Base-by-base conservation (phyloP, 2,797 vertebrate genomes). In the Ceryle rudis region DNA sequence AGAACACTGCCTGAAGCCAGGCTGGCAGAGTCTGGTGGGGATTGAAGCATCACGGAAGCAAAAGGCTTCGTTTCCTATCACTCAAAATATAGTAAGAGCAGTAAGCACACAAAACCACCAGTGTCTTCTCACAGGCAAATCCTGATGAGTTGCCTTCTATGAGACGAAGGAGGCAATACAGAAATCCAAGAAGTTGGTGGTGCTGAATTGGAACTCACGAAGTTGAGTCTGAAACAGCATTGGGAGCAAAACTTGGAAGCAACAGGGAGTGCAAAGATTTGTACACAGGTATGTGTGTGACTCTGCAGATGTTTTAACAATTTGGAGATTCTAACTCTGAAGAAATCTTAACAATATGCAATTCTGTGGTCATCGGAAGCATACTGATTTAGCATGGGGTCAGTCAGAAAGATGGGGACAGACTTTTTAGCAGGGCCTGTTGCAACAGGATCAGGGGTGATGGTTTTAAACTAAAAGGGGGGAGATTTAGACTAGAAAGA, bases 321-420 rank as follows among this genome's bases (percentile, higher is more conserved):
- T 49, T 58, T 11, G 47, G 8, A 41, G 31, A 14, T 25, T 39
- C 25, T 15, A 29, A 18, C 23, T 58, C 11, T 9, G 19, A 42
- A 62, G 13, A 72, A 42, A 58, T 28, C 42, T 20, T 21, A 44
- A 3, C 11, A 49, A 25, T 22, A 8, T 3, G 6, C 10, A n/a
- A 2, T 28, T 78, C 20, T 33, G 22, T 44, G 11, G 14, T 14
- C 20, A 42, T 22, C 13, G 21, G n/a, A 61, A 79, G 64, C 41
- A 39, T 5, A 31, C 0, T 5, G 11, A 35, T 15, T 69, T 31
- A 22, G 14, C 5, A 0, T 1, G 44, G 44, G 28, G 14, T 10
- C 14, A 46, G 16, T 46, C 14, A 66, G 15, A 46, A 66, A 46
- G 21, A 25, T n/a, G n/a, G 11, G 64, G 42, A 33, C 64, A 33